A percentile compares a stretch with the other conserved stretches of the same genome.
Conservation (phyloP, 2,113 vertebrate species). For the Vombatus ursinus region DNA sequence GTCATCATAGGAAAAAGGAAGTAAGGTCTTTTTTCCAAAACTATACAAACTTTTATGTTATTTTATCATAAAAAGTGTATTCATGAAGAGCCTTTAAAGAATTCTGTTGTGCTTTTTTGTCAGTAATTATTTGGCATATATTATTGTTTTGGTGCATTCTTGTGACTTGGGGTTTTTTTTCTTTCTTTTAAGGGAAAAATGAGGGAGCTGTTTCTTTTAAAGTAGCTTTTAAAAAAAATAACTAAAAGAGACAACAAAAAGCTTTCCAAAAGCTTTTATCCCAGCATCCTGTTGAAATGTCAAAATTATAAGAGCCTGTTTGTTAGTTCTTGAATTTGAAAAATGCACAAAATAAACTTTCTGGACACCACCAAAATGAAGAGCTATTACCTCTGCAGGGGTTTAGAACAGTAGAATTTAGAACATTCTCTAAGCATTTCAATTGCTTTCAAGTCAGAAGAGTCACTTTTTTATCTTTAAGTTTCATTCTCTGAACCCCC, state of each 20-base stretch:
- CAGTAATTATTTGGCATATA: conserved; percentile 44
- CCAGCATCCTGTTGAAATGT: conserved; percentile 45
- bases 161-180: neutral
- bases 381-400: conserved; percentile 61
- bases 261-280: conserved; percentile 61
- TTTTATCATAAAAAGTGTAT: neutral
- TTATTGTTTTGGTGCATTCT: conserved; percentile 55
- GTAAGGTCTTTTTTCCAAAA: neutral
- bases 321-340: conserved; percentile 65
- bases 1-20: neutral
- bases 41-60: neutral
- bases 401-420: conserved; percentile 34
- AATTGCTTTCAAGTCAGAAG: conserved; percentile 42
- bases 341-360: conserved; percentile 65
- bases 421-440: conserved; percentile 58
- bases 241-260: conserved; percentile 30
- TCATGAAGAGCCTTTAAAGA: conserved; percentile 16
- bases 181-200: conserved; percentile 52
- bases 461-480: conserved; percentile 27
- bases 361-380: conserved; percentile 56
- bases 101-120: conserved; percentile 52
- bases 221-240: conserved; percentile 27
- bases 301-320: conserved; percentile 57
- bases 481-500: conserved; percentile 11
- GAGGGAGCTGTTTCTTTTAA: conserved; percentile 46